A percentile compares a stretch with the other conserved stretches of the same genome.
These are phyloP conservation scores for Megaceryle maxima DNA, from an alignment of 2,113 vertebrate genomes.

Conservation along the genomic window DNA sequence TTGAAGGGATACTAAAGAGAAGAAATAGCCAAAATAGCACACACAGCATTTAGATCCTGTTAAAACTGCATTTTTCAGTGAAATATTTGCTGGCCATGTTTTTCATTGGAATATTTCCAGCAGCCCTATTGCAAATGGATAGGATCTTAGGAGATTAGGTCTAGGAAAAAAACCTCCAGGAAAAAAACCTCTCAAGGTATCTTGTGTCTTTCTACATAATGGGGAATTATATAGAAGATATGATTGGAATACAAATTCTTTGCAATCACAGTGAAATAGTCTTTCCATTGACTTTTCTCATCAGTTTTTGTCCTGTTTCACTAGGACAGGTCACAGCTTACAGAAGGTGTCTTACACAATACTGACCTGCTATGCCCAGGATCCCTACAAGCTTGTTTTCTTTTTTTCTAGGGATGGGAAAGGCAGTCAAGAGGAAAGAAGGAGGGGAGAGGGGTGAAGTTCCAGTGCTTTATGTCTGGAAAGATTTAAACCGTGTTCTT, in stretches of 20 bases:
- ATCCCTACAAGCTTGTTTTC: neutral
- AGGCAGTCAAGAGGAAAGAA: neutral
- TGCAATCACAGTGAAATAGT: neutral
- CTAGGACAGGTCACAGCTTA: neutral
- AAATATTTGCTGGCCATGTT: neutral
- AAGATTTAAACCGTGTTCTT: neutral
- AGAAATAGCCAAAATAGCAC: neutral
- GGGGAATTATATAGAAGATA: neutral
- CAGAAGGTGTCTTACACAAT: neutral
- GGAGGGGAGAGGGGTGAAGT: neutral
- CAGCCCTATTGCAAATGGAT: neutral
- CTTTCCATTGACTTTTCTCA: neutral
- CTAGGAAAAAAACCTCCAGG: neutral
- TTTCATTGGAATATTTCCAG: neutral
- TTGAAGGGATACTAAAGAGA: neutral
- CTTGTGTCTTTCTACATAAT: neutral
- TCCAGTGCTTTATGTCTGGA: neutral
- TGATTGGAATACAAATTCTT: neutral
- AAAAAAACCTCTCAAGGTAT: neutral
- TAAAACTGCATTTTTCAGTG: neutral
- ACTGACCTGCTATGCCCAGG: neutral
- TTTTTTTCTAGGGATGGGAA: neutral
- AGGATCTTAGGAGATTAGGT: neutral
- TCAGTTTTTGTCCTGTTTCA: neutral
- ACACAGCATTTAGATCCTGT: neutral